Base-by-base conservation (phyloP, 2,113 vertebrate species). In the Gambusia holbrooki region DNA sequence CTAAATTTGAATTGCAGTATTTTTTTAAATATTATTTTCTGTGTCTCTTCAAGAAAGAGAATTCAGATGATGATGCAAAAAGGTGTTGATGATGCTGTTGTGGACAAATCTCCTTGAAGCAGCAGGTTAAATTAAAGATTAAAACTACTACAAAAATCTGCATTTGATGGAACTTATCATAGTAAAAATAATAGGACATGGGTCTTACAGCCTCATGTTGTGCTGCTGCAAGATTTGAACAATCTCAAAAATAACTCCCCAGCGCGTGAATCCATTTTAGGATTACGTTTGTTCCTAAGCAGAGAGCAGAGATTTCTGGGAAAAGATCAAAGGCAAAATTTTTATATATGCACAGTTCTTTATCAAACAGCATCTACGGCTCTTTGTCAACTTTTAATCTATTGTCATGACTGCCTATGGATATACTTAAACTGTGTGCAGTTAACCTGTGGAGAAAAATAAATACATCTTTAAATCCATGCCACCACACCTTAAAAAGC, bases 81-180 rank as follows among this genome's bases (percentile, higher is more conserved):
- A n/a, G n/a, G n/a, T n/a, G n/a, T n/a, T n/a, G n/a, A n/a, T n/a
- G n/a, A n/a, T n/a, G n/a, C n/a, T n/a, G n/a, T n/a, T 65, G 61
- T 28, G 15, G 62, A 42, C 25, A 27, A 0, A 3, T 79, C 30
- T 62, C 61, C 27, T 66, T 63, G 35, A 79, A 77, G 63, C 54
- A 61, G 73, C 80, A 78, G 35, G 77, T 85, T 79, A 67, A 51
- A 51, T 71, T 42, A 69, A 71, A 66, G 78, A n/a, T 71, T 73
- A 69, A 11, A 11, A 77, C 65, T 80, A 19, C 74, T 80, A 30
- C 29, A 42, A 63, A 42, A 40, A 66, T 54, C 12, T 73, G 35
- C 72, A 76, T 83, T 10, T 74, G 74, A 78, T 42, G 80, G 81
- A 85, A 81, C 1, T 42, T 81, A 69, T 63, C 33, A 62, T 22